Percentiles rank a stretch among this genome's conserved stretches.
These are phyloP conservation scores for Choristoneura rosaceana DNA, from an alignment of 2,888 invertebrate genomes.

Conservation along the genomic window DNA sequence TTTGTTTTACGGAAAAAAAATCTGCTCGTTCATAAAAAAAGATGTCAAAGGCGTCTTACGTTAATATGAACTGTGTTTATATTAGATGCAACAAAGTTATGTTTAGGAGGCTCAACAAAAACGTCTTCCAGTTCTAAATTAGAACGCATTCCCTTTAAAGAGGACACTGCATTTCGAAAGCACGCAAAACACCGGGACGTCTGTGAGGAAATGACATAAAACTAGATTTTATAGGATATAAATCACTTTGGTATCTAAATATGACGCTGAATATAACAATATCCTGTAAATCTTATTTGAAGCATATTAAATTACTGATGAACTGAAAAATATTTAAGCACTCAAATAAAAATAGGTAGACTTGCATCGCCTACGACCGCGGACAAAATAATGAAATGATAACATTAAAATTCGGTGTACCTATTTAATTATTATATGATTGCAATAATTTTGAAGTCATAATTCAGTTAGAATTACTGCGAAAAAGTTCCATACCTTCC, in stretches of 20 bases:
- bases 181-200: conserved; percentile 22
- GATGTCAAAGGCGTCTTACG: neutral
- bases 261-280: neutral
- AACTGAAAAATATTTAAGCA: neutral
- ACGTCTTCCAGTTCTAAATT: conserved; percentile 14
- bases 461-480: too few species aligned
- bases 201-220: conserved; percentile 18
- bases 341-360: neutral
- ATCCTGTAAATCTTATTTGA: conserved; percentile 5
- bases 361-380: neutral
- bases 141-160: conserved; percentile 10
- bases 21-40: too few species aligned
- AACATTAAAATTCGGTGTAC: neutral
- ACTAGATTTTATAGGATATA: conserved; percentile 21
- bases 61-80: neutral
- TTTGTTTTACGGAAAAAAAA: neutral
- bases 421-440: too few species aligned
- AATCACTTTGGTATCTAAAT: neutral
- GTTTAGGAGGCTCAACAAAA: neutral
- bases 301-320: neutral
- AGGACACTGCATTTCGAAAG: conserved; percentile 25
- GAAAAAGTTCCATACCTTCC: too few species aligned
- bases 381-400: neutral
- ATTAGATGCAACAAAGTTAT: neutral
- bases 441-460: too few species aligned